Conservation (phyloP, 2,888 invertebrate species). For the Aromia moschata region DNA sequence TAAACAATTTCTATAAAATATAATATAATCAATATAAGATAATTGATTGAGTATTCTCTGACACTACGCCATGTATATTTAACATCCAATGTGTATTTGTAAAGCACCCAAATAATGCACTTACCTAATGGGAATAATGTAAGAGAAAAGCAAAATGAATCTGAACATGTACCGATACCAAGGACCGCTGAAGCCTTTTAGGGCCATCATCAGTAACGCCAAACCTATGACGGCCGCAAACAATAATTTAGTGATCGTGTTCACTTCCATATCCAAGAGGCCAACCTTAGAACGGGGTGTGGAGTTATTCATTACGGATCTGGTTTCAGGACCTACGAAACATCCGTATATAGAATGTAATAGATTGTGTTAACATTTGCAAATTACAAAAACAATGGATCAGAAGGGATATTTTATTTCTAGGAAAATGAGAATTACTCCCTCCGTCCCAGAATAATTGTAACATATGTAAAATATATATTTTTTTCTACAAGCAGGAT, state of each 20-base stretch:
- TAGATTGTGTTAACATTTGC: too few relatives aligned
- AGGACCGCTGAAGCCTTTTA: slow-evolving; percentile 96
- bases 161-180: slow-evolving; percentile 98
- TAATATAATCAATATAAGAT: too few relatives aligned
- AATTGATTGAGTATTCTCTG: too few relatives aligned
- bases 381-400: too few relatives aligned
- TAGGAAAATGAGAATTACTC: too few relatives aligned
- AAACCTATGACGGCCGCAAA: slow-evolving; percentile 91
- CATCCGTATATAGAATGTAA: too few relatives aligned
- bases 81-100: neutral
- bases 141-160: slow-evolving; percentile 96
- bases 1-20: too few relatives aligned
- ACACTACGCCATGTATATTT: too few relatives aligned
- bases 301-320: slow-evolving; percentile 99
- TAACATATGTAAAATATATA: too few relatives aligned
- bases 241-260: slow-evolving; percentile 94
- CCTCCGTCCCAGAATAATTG: too few relatives aligned
- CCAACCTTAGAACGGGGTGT: slow-evolving; percentile 96
- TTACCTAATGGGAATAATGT: slow-evolving; percentile 97
- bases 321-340: slow-evolving; percentile 84
- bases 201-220: slow-evolving; percentile 92
- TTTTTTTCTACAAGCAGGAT: too few relatives aligned
- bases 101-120: slow-evolving; percentile 32
- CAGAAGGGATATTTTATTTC: too few relatives aligned
- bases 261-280: slow-evolving; percentile 93